phyloP scores from a whole-genome alignment of 2,797 vertebrate species.

The Microchirus variegatus region DNA sequence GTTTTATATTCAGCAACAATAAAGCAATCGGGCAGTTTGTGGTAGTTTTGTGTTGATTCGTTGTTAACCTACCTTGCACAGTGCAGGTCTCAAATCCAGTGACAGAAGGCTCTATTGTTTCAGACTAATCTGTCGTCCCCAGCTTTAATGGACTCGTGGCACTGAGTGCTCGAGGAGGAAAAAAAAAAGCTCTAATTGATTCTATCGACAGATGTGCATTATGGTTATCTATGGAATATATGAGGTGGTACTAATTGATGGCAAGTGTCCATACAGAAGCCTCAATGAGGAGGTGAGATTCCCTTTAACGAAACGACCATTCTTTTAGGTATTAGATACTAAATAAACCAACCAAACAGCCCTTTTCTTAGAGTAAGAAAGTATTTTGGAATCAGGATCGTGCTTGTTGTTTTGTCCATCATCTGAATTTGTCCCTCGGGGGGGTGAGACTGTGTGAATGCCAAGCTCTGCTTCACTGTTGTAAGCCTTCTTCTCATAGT shows the following conservation, averaged over 20 bases:
- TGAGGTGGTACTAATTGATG: slow-evolving; percentile 25
- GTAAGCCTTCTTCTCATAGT: not conserved
- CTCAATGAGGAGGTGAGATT: slow-evolving; percentile 39
- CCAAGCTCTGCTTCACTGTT: not conserved
- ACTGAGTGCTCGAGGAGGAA: slow-evolving; percentile 33
- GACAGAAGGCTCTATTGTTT: slow-evolving; percentile 33
- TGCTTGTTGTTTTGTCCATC: not conserved
- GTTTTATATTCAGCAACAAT: not conserved
- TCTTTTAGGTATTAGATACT: not conserved
- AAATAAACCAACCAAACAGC: not conserved
- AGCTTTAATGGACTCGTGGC: slow-evolving; percentile 65
- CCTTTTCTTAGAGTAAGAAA: not conserved
- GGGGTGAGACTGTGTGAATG: no score
- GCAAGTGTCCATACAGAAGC: slow-evolving; percentile 28
- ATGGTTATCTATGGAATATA: slow-evolving; percentile 32
- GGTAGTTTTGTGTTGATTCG: slow-evolving; percentile 21
- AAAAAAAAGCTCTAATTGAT: slow-evolving; percentile 63
- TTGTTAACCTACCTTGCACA: slow-evolving; percentile 18
- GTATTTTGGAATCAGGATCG: not conserved
- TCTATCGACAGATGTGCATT: slow-evolving; percentile 55
- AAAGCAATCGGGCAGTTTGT: no score
- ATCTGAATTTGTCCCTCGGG: not conserved
- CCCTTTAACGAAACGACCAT: not conserved
- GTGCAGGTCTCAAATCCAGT: slow-evolving; percentile 38
- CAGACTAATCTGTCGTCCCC: slow-evolving; percentile 64